Conservation (phyloP, 2,797 vertebrate genomes). For the Netta rufina region DNA sequence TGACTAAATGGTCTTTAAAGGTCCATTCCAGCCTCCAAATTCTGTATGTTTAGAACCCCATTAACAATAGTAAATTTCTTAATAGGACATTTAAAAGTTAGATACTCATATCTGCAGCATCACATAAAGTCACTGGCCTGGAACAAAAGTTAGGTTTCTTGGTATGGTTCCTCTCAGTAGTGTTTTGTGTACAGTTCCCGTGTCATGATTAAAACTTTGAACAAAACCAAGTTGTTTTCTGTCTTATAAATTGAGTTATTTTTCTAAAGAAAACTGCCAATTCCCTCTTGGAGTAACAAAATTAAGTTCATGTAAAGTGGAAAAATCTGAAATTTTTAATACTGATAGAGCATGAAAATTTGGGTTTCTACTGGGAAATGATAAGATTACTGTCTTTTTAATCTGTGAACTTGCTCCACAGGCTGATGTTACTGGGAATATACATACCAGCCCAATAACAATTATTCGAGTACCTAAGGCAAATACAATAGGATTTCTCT, state of each 20-base stretch:
- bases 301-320: constrained; percentile 2
- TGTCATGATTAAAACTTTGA: neutral
- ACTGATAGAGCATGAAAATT: neutral
- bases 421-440: neutral
- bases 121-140: neutral
- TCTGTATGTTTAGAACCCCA: neutral
- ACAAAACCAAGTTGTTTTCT: neutral
- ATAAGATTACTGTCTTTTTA: neutral
- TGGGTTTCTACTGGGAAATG: neutral
- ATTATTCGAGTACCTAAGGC: neutral
- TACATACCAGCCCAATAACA: neutral
- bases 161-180: neutral
- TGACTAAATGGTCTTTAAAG: neutral
- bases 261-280: constrained; percentile 18
- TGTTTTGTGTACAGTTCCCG: neutral
- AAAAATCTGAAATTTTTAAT: constrained; percentile 27
- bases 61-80: neutral
- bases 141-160: no score
- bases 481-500: neutral
- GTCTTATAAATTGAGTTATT: constrained; percentile 6
- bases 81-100: neutral
- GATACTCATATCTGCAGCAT: rapidly evolving
- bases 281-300: constrained; percentile 5
- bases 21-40: neutral
- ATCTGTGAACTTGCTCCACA: neutral